These are phyloP conservation scores for Hypomesus transpacificus DNA, from an alignment of 2,113 vertebrate genomes.

Conservation along the genomic window DNA sequence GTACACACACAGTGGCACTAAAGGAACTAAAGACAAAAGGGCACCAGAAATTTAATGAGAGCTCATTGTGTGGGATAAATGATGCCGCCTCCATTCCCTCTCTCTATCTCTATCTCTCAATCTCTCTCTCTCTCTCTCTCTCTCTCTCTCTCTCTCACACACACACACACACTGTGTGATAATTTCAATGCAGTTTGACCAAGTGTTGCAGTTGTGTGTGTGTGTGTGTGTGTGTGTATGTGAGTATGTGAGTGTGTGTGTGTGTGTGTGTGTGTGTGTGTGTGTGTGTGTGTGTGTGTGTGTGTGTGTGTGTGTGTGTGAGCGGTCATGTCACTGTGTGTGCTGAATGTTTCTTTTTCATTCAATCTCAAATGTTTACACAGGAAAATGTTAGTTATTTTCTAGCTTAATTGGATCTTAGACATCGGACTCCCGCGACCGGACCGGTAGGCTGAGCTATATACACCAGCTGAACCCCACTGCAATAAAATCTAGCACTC, in stretches of 20 bases:
- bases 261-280: neutral
- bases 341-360: neutral
- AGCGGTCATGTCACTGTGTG: neutral
- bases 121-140: neutral
- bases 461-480: no score
- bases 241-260: neutral
- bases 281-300: no score
- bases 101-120: neutral
- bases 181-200: no score
- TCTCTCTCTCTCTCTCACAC: neutral
- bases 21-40: neutral
- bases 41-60: constrained; percentile 1
- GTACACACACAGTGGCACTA: constrained; percentile 6
- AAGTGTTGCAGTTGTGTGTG: neutral
- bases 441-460: no score
- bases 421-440: no score
- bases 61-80: constrained; percentile 8
- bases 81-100: neutral
- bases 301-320: no score
- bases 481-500: no score
- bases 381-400: neutral
- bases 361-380: neutral
- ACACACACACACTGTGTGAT: no score
- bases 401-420: no score
- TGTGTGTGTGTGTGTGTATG: neutral